Evolutionary conservation across 92 coral and sea anemone species (phyloP).

Genomic region (Palythoa caribaeorum): DNA sequence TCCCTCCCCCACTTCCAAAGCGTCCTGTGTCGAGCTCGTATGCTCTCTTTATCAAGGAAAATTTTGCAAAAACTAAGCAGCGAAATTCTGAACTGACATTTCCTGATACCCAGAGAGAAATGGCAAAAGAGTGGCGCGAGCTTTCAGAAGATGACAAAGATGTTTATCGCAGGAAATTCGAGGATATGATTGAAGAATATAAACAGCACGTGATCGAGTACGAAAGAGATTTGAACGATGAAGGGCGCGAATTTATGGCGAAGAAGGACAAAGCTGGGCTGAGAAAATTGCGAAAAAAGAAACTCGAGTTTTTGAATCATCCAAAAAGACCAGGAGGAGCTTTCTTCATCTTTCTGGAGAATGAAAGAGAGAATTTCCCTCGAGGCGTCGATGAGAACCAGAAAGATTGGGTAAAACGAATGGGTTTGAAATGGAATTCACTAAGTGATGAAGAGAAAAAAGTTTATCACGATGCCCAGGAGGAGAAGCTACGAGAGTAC

Average conservation of each 20-base stretch:
- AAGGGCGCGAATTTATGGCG: conserved; percentile 32
- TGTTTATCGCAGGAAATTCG: conserved; percentile 1
- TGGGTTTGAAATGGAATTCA: conserved; percentile 22
- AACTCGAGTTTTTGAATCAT: conserved; percentile 35
- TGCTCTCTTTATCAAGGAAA: conserved; percentile 23
- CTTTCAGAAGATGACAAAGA: conserved; percentile 37
- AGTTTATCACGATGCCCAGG: conserved; percentile 15
- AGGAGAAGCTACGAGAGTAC: conserved; percentile 8
- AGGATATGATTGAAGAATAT: background rate
- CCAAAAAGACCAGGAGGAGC: conserved; percentile 38
- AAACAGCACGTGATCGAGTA: conserved; percentile 39
- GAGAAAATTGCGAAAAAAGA: conserved; percentile 36
- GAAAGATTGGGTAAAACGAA: conserved; percentile 36
- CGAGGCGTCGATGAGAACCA: conserved; percentile 39
- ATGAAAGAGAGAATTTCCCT: conserved; percentile 18
- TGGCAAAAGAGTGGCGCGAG: conserved; percentile 24
- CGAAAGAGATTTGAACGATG: conserved; percentile 22
- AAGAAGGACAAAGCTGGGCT: conserved; percentile 8
- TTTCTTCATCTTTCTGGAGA: conserved; percentile 24
- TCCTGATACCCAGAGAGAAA: conserved; percentile 10
- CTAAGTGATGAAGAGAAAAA: conserved; percentile 1
- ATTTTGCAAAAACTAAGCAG: conserved; percentile 8
- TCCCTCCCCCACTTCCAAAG: conserved; percentile 40
- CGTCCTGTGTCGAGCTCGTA: conserved; percentile 26
- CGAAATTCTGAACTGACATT: background rate